These are phyloP conservation scores for Coelinius sp. DNA, from an alignment of 2,888 invertebrate genomes.

Conservation along the genomic window DNA sequence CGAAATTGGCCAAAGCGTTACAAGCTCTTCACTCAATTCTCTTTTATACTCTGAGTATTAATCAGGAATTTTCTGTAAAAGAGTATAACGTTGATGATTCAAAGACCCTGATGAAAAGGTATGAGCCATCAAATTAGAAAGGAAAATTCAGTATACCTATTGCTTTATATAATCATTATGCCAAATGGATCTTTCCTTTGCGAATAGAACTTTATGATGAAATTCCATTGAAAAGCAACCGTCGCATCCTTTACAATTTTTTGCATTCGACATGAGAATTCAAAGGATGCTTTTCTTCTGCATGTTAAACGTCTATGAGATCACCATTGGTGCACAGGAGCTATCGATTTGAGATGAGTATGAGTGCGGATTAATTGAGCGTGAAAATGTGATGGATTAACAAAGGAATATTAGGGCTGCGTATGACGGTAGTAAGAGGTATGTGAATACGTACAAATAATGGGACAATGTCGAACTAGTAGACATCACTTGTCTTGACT, in stretches of 20 bases:
- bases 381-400: not conserved
- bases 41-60: not conserved
- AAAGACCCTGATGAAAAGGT: constrained; percentile 4
- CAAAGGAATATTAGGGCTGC: not conserved
- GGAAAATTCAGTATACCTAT: not conserved
- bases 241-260: not conserved
- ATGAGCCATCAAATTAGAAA: not conserved
- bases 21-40: constrained; percentile 2
- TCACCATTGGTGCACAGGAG: not conserved
- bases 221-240: no score
- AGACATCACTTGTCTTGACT: no score
- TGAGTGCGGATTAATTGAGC: not conserved
- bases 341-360: not conserved
- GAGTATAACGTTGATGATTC: not conserved
- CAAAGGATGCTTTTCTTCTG: not conserved
- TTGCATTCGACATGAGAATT: not conserved
- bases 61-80: not conserved
- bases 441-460: no score
- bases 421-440: not conserved
- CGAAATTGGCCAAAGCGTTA: constrained; percentile 14
- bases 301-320: not conserved
- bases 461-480: no score
- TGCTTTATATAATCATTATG: not conserved
- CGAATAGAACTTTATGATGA: no score
- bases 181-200: not conserved